Base-by-base conservation (phyloP, 2,113 vertebrate genomes). In the Rhabdomys dilectus region DNA sequence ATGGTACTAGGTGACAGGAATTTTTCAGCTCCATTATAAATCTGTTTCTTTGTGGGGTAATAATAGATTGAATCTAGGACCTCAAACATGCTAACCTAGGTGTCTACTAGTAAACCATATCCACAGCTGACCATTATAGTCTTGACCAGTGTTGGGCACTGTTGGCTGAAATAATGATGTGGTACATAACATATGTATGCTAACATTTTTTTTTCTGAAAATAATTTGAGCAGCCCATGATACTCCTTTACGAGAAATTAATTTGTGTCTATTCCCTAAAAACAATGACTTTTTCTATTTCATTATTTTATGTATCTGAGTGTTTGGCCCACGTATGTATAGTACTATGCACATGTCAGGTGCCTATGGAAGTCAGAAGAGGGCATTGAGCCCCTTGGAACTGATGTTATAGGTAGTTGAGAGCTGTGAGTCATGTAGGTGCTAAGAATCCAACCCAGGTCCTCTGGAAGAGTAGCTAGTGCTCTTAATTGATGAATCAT, bases 181-280 rank as follows among this genome's bases (percentile, higher is more conserved):
- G 42, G 42, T 16, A 31, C 8, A 51, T 7, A 77, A 77, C 45
- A 51, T 51, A 77, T 77, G 7, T 10, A 77, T 51, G 6, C 31
- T 48, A 48, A 22, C 9, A 29, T 31, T 48, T 77, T 29, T 48
- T 29, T 17, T 4, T 1, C 48, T 70, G 76, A 73, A 56, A 94
- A 78, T 60, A 56, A 36, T 80, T 21, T 53, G 42, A 75, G 24
- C 36, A 39, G 70, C 68, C 45, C 31, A 93, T 1, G 12, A 80
- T n/a, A 95, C 1, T 45, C 11, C 48, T 94, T 51, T 34, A 88
- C 77, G 4, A 89, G 75, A 91, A 93, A 58, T 77, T 34, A 77
- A 60, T 53, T 58, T 15, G 15, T 94, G 62, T 92, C 68, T 91
- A 73, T 51, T 73, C 56, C 34, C 29, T 84, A 93, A 96, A 77